Evolutionary conservation across 2,113 vertebrate genomes (phyloP), one percentile per base, ranked within the genome.

Genomic region (Ophiodon elongatus): DNA sequence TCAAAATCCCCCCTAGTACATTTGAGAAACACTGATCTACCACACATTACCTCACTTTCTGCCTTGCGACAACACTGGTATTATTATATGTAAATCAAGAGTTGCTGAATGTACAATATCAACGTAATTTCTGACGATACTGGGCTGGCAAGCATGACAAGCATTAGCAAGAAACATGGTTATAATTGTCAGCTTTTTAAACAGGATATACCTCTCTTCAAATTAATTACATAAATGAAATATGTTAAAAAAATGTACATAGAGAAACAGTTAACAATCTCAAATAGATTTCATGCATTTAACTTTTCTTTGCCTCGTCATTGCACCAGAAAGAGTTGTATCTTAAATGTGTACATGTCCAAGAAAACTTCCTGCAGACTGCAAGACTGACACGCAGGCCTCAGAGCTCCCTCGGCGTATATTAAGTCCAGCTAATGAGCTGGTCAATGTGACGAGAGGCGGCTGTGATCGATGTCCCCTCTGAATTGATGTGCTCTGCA

Each of bases 361-460:
- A 39, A 66, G 73, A 67, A 72, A 47, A 83, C 88, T 69, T 85
- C 79, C 43, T 70, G 43, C 75, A 83, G 62, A 80, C 77, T 67
- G 73, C 59, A 15, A 43, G 69, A 71, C 77, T 86, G 91, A 89
- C 88, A 85, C 47, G 78, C 71, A 80, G 81, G 64, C 83, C 86
- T 83, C 87, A 64, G 72, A 69, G 88, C 87, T 91, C 84, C 86
- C 79, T 80, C 35, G 41, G 84, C 50, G 78, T 92, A 94, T 88
- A 93, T 93, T 94, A 93, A 90, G 91, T 92, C 84, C 87, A 81
- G 82, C 88, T 95, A 95, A 94, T 94, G 94, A 94, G 93, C 91
- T 90, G 91, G 92, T 94, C 93, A 94, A 85, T 93, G 90, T 91
- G 91, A 94, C 85, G 71, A 86, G 89, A 77, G 88, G 93, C 75